A percentile compares a stretch with the other conserved stretches of the same genome.
These are phyloP conservation scores for Heteropelma amictum DNA, from an alignment of 2,888 invertebrate genomes.

Conservation along the genomic window DNA sequence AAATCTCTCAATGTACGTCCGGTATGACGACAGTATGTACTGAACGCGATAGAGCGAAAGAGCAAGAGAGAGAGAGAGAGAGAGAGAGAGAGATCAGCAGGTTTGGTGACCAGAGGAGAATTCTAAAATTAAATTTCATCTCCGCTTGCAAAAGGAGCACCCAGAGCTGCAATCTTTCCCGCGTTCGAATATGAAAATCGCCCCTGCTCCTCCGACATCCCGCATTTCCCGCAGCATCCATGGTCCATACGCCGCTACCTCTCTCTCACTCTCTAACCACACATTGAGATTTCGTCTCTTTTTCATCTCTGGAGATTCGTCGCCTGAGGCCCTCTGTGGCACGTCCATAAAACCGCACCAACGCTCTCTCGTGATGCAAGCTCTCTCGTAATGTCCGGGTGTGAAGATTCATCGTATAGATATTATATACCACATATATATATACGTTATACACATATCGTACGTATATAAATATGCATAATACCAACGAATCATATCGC, in stretches of 20 bases:
- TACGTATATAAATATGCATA: too few species aligned
- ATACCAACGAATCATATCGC: too few species aligned
- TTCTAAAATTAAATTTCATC: conserved; percentile 66
- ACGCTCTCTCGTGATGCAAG: conserved; percentile 42
- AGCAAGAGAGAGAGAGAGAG: conserved; percentile 8
- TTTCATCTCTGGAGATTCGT: conserved; percentile 4
- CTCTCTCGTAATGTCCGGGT: conserved; percentile 48
- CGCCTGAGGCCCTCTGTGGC: conserved; percentile 29
- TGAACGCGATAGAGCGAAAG: conserved; percentile 6
- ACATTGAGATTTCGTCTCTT: conserved; percentile 6
- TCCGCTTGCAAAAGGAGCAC: conserved; percentile 58
- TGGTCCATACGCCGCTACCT: conserved; percentile 3
- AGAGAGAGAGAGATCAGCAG: conserved; percentile 2
- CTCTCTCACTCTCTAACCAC: too few species aligned
- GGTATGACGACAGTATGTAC: neutral
- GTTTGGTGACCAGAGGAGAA: conserved; percentile 50
- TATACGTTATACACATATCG: too few species aligned
- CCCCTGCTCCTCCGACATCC: neutral
- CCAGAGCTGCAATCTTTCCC: conserved; percentile 29
- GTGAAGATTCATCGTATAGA: conserved; percentile 46
- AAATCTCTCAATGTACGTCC: conserved; percentile 15
- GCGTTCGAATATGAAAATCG: conserved; percentile 25
- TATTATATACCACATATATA: neutral
- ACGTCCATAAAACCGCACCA: conserved; percentile 47
- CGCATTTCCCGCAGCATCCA: conserved; percentile 8